These are phyloP conservation scores for Mionectes olivaceus DNA, from an alignment of 2,797 vertebrate species.

Conservation along the genomic window DNA sequence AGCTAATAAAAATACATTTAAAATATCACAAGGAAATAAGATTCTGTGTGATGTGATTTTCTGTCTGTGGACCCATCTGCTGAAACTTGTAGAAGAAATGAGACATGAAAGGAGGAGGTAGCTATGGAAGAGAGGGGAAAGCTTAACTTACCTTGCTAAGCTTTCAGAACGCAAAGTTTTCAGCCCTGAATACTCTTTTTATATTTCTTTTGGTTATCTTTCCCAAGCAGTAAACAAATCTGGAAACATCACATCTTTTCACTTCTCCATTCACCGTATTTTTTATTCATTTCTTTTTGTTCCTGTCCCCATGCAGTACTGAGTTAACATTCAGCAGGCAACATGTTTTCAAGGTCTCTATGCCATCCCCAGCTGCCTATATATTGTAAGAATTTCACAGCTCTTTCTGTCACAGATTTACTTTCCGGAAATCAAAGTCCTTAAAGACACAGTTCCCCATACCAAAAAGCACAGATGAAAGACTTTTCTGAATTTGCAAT, in stretches of 20 bases:
- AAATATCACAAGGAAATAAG: neutral
- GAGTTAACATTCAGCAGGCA: neutral
- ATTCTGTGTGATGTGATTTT: neutral
- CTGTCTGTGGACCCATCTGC: neutral
- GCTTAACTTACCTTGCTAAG: neutral
- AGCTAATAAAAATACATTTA: neutral
- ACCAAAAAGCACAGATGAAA: neutral
- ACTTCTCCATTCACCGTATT: neutral
- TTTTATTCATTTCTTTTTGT: neutral
- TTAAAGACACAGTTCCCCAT: neutral
- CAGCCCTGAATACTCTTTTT: neutral
- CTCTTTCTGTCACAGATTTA: slow-evolving; percentile 2
- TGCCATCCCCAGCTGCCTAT: neutral
- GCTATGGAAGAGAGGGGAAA: neutral
- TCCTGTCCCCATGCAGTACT: neutral
- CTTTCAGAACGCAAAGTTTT: neutral
- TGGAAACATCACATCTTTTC: neutral
- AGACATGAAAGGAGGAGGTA: neutral
- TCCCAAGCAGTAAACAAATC: neutral
- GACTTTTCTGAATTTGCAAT: neutral
- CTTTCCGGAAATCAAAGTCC: neutral
- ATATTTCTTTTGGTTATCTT: neutral
- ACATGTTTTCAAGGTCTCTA: neutral
- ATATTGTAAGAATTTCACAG: neutral
- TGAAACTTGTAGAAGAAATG: neutral